Base-by-base conservation (phyloP, 2,888 invertebrate species). In the Platycnemis pennipes region DNA sequence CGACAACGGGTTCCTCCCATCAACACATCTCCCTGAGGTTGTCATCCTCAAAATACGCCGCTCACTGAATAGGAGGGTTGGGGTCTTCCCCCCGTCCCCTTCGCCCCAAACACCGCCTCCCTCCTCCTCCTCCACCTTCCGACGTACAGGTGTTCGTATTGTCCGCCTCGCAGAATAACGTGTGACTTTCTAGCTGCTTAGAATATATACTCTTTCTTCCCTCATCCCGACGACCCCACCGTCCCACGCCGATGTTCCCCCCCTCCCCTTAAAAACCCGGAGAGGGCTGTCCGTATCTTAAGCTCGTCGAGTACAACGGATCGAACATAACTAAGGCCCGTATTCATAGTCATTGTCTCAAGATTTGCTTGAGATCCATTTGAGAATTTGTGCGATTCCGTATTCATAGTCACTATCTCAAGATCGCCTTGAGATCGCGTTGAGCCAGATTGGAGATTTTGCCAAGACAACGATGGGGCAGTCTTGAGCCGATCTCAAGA, bases 101-200 rank as follows among this genome's bases (percentile, higher is more conserved):
- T n/a, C 26, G 53, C 46, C 13, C n/a, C 69, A 16, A n/a, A 5
- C 37, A 0, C 45, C 22, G 31, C 77, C 37, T 31, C 77, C 77
- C 13, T 8, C 37, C 49, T n/a, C 16, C 37, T 3, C n/a, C 77
- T 37, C 77, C 2, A 37, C 77, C 77, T 77, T 8, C 37, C 77
- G 77, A 77, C 44, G 63, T 91, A 91, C 91, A 91, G 91, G 91
- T 91, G 91, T 91, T 91, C 63, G 91, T 44, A 91, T 91, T 91
- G 91, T 91, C 91, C 91, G 63, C 77, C 77, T 77, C 37, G 37
- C 91, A n/a, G 91, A 91, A 63, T 91, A 91, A 91, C 91, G 91
- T 69, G 91, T 91, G 91, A 91, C 91, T 91, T 91, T 77, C 77
- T 31, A 91, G 91, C 63, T 91, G 91, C 91, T 91, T 91, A 91